Percentiles rank a stretch among this genome's conserved stretches.
phyloP scores from a whole-genome alignment of 1,140 invertebrate genomes.

The Babylonia areolata region DNA sequence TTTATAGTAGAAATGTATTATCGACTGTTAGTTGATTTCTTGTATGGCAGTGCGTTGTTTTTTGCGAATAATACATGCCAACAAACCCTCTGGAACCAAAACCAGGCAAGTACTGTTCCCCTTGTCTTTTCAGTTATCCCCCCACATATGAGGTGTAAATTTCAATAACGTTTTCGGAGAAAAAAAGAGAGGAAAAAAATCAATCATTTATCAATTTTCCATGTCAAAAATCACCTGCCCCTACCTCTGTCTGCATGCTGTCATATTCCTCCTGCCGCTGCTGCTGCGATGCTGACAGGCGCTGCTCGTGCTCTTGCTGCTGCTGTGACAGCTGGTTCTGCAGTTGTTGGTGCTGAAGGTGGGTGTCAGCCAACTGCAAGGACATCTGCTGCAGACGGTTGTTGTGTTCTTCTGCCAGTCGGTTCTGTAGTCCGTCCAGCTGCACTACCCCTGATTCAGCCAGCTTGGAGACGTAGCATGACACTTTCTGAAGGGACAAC shows the following conservation, averaged over 20 bases:
- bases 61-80: too few species aligned
- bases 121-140: too few species aligned
- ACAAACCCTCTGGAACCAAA: too few species aligned
- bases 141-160: too few species aligned
- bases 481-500: neutral
- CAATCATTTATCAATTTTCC: too few species aligned
- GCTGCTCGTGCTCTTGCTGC: neutral
- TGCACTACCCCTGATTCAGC: neutral
- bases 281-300: neutral
- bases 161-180: too few species aligned
- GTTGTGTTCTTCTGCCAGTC: neutral
- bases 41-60: too few species aligned
- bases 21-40: too few species aligned
- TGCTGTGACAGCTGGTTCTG: neutral
- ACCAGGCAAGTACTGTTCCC: too few species aligned
- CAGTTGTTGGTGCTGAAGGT: neutral
- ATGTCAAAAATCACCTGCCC: too few species aligned
- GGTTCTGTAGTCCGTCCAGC: neutral
- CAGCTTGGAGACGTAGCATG: neutral
- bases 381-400: neutral
- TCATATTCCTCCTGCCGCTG: neutral
- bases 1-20: too few species aligned
- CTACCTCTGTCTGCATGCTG: neutral
- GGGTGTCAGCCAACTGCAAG: neutral
- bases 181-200: too few species aligned